These are phyloP conservation scores for Platyrinchus mystaceus DNA, from an alignment of 2,797 vertebrate species.

Conservation along the genomic window DNA sequence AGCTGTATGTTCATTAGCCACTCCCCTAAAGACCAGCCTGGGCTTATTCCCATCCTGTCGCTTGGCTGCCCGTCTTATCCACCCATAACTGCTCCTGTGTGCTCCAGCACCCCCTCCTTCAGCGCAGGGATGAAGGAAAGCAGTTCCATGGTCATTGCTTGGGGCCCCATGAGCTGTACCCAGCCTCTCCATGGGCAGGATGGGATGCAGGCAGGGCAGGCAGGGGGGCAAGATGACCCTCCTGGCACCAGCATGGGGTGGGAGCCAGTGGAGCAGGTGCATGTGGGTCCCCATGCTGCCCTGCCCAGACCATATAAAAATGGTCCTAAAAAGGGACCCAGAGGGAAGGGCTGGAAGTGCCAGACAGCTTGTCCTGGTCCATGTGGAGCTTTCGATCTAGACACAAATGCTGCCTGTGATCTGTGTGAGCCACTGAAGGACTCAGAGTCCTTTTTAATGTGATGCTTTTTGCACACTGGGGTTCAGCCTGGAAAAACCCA, in stretches of 20 bases:
- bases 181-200: accelerated
- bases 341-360: neutral
- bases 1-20: accelerated
- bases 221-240: neutral
- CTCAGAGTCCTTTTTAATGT: neutral
- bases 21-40: neutral
- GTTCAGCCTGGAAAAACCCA: neutral
- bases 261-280: neutral
- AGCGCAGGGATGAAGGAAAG: accelerated
- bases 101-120: neutral
- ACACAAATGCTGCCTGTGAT: neutral
- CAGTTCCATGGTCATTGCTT: neutral
- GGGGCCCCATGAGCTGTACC: neutral
- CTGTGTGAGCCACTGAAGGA: neutral
- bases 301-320: neutral
- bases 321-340: neutral
- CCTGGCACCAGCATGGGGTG: too few relatives aligned
- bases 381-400: neutral
- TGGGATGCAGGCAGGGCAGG: neutral
- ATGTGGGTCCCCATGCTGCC: accelerated
- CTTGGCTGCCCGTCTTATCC: neutral
- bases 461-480: neutral
- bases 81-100: accelerated
- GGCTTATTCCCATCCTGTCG: neutral
- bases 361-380: neutral